These are phyloP conservation scores for Gorsachius goisagi DNA, from an alignment of 2,113 vertebrate species.

Conservation along the genomic window DNA sequence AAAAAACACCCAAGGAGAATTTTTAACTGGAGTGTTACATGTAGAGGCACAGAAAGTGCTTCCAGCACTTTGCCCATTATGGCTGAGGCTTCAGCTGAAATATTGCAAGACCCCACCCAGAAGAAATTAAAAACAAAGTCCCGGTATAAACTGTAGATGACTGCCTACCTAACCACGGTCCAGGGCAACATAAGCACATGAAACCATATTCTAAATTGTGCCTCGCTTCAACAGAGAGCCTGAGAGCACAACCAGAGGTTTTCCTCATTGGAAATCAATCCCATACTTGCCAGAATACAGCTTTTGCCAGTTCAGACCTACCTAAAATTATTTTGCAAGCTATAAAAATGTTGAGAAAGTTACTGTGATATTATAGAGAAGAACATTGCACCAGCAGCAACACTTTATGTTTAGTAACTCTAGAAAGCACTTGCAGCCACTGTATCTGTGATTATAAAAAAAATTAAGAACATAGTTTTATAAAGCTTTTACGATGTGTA, in stretches of 20 bases:
- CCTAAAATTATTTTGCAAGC: background rate
- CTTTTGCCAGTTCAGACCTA: background rate
- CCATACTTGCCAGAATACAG: background rate
- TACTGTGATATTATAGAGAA: background rate
- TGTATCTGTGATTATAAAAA: background rate
- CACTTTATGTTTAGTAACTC: background rate
- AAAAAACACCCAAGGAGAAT: background rate
- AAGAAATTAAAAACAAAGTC: background rate
- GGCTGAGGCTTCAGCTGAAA: background rate
- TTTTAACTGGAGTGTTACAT: background rate
- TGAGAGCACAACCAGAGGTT: background rate
- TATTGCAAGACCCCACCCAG: background rate
- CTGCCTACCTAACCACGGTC: background rate
- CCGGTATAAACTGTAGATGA: background rate
- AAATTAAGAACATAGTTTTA: background rate
- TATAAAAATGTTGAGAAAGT: background rate
- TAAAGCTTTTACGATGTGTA: background rate
- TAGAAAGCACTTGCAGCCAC: background rate
- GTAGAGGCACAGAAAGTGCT: background rate
- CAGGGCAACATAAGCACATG: background rate
- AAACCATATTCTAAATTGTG: background rate
- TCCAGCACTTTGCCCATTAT: background rate
- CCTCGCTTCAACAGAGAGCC: background rate
- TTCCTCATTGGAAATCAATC: background rate
- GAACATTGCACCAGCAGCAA: background rate